Evolutionary conservation across 1,140 invertebrate species (phyloP), one percentile per base, ranked within the genome.

Genomic region (Calephelis nemesis): DNA sequence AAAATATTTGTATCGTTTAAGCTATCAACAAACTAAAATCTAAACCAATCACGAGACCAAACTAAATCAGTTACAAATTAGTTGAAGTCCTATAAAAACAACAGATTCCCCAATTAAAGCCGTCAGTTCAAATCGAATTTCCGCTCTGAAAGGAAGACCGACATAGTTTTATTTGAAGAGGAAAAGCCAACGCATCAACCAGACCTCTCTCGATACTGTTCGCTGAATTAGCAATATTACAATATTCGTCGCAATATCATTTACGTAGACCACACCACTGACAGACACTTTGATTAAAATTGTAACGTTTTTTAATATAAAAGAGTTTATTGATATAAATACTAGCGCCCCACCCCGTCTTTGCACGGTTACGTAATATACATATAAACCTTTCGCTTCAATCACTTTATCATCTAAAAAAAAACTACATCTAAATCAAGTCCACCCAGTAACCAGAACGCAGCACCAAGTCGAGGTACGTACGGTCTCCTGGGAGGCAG

Each of bases 141-240:
- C 52, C 52, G 15, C 30, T 39, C 19, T 30, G 12, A 58, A 58
- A 39, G 52, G 52, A 58, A 58, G 52, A 58, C 52, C 19, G 52
- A 58, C 52, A 58, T 58, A 58, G 52, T 58, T 58, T 58, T 58
- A 58, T 58, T 58, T 58, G 52, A 58, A 58, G 52, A 58, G 52
- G 52, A 30, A 58, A 58, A 58, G 52, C 52, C 52, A 58, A 58
- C 52, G 52, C 52, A 58, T 58, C 52, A 58, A 58, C 19, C 52
- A 58, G 52, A 58, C 52, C 30, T 60, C 54, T 60, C 54, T 60
- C 54, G 54, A 60, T 60, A 60, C 54, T 60, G 54, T 60, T 60
- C 54, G 54, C 54, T 60, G 54, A 60, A 60, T 60, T 60, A 60
- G 54, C 54, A 60, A 60, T 60, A 60, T 60, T 60, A 60, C 54